Conservation (phyloP, 2,888 invertebrate species). For the Tortrix viridana region DNA sequence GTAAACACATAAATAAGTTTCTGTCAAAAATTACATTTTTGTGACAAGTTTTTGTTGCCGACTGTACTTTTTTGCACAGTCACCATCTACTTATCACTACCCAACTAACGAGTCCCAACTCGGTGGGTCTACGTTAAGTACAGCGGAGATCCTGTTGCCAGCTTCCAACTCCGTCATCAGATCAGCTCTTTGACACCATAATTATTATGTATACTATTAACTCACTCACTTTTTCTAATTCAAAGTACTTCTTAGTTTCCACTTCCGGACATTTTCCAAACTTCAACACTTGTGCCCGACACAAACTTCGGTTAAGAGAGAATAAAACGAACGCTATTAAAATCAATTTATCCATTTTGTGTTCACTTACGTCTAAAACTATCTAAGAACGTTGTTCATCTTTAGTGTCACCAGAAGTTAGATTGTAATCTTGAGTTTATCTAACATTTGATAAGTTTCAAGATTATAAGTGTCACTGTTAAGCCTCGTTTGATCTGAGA, state of each 20-base stretch:
- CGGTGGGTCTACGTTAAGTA: too few relatives aligned
- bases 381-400: constrained; percentile 12
- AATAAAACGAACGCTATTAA: constrained; percentile 44
- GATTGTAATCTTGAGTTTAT: constrained; percentile 24
- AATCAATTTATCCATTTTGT: constrained; percentile 48
- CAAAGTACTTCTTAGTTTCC: constrained; percentile 66
- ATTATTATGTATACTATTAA: too few relatives aligned
- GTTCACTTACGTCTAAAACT: not conserved
- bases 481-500: not conserved
- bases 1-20: too few relatives aligned
- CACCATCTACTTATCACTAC: too few relatives aligned
- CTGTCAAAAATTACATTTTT: too few relatives aligned
- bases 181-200: too few relatives aligned
- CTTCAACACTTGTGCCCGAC: constrained; percentile 62
- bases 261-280: constrained; percentile 66
- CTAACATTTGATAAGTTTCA: constrained; percentile 14
- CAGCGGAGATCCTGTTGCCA: too few relatives aligned
- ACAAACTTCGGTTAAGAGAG: constrained; percentile 38
- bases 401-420: not conserved
- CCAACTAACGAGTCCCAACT: too few relatives aligned
- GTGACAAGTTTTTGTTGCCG: too few relatives aligned
- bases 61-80: too few relatives aligned
- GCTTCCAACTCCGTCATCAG: too few relatives aligned
- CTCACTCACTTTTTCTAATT: constrained; percentile 64
- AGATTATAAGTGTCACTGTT: constrained; percentile 12